A percentile compares a stretch with the other conserved stretches of the same genome.
Conservation (phyloP, 2,113 vertebrate genomes). For the Oryzias javanicus region DNA sequence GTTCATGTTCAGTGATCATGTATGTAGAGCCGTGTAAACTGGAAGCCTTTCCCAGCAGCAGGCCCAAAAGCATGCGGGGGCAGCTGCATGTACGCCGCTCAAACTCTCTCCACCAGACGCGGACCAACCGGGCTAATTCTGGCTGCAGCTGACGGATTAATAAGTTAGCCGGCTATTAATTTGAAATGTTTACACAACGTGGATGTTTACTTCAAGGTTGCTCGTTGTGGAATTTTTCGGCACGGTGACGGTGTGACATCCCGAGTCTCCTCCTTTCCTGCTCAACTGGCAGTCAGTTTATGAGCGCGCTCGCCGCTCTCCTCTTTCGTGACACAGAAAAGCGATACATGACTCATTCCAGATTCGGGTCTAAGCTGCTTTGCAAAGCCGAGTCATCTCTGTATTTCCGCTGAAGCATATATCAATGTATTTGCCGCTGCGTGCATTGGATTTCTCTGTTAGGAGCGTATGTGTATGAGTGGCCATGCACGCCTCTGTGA, state of each 20-base stretch:
- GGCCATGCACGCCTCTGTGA: slow-evolving; percentile 38
- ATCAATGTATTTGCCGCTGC: slow-evolving; percentile 2
- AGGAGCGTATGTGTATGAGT: slow-evolving; percentile 29
- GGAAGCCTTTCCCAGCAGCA: slow-evolving; percentile 37
- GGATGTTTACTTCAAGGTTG: slow-evolving; percentile 61
- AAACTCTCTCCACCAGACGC: slow-evolving; percentile 11
- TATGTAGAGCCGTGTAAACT: slow-evolving; percentile 47
- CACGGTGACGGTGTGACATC: slow-evolving; percentile 48
- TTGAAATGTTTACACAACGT: slow-evolving; percentile 68
- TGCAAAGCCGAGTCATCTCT: background rate
- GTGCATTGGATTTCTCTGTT: slow-evolving; percentile 16
- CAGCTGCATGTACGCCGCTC: slow-evolving; percentile 27
- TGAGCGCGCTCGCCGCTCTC: background rate
- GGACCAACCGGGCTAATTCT: slow-evolving; percentile 40
- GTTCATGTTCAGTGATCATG: slow-evolving; percentile 12
- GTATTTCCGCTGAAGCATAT: slow-evolving; percentile 4
- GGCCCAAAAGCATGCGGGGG: slow-evolving; percentile 54
- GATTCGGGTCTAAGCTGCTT: slow-evolving; percentile 12
- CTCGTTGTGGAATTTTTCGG: slow-evolving; percentile 43
- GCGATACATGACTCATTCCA: background rate
- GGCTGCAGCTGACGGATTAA: slow-evolving; percentile 58
- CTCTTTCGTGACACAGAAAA: slow-evolving; percentile 2
- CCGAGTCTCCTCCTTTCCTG: slow-evolving; percentile 16
- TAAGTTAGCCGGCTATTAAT: slow-evolving; percentile 66
- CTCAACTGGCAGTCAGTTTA: background rate